Evolutionary conservation across 2,797 vertebrate species (phyloP).

Genomic region (Fistularia tabacaria): DNA sequence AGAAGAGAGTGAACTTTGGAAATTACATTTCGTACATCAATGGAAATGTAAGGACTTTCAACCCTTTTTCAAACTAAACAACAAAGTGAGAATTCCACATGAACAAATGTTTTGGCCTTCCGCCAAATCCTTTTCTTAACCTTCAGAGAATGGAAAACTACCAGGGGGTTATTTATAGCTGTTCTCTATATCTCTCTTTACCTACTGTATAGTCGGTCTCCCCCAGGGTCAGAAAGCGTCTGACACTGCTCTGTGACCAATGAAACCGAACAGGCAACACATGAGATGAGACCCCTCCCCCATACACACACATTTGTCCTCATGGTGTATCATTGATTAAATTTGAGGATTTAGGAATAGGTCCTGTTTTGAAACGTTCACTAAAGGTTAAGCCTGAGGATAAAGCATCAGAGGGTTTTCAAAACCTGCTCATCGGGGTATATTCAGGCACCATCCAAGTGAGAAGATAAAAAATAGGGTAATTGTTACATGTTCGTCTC

Average conservation of each 20-base stretch:
- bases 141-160: constrained; percentile 35
- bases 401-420: neutral
- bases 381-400: constrained; percentile 3
- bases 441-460: neutral
- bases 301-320: too few relatives aligned
- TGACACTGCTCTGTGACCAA: constrained; percentile 17
- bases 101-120: neutral
- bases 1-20: too few relatives aligned
- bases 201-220: constrained; percentile 12
- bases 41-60: constrained; percentile 1
- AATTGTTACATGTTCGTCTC: neutral
- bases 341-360: constrained; percentile 8
- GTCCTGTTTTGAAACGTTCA: constrained; percentile 9
- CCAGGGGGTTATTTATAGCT: constrained; percentile 51
- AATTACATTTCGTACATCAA: neutral
- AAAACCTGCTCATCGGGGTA: neutral
- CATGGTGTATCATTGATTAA: constrained; percentile 10
- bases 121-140: constrained; percentile 22
- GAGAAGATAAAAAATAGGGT: neutral
- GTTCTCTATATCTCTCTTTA: constrained; percentile 13
- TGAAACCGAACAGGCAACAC: constrained; percentile 1
- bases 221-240: constrained; percentile 16
- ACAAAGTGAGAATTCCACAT: neutral
- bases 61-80: neutral
- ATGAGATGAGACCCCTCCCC: neutral